Conservation (phyloP, 2,888 invertebrate species). For the Pristionchus japonicus region DNA sequence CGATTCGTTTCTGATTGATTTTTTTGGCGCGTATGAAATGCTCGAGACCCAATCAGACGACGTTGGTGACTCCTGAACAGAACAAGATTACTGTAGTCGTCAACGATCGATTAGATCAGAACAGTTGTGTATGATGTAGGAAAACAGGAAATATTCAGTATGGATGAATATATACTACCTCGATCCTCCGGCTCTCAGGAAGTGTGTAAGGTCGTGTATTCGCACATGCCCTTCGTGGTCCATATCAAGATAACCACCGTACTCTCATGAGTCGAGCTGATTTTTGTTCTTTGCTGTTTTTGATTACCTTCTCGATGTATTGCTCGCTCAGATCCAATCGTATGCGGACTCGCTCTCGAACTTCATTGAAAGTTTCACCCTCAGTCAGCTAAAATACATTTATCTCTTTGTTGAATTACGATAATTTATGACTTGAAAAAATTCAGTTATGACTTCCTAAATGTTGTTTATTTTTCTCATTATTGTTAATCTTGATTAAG, state of each 20-base stretch:
- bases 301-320: slow-evolving; percentile 88
- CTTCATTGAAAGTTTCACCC: slow-evolving; percentile 86
- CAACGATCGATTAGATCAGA: too few relatives aligned
- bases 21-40: slow-evolving; percentile 97
- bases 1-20: slow-evolving; percentile 94
- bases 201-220: slow-evolving; percentile 48
- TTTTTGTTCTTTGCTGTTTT: background rate
- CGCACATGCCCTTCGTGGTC: slow-evolving; percentile 50
- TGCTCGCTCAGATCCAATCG: slow-evolving; percentile 93
- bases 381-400: slow-evolving; percentile 78
- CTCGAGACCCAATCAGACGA: slow-evolving; percentile 87
- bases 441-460: too few relatives aligned
- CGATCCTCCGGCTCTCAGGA: background rate
- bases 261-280: slow-evolving; percentile 76
- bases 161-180: background rate
- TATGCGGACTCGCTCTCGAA: slow-evolving; percentile 87
- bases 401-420: slow-evolving; percentile 80
- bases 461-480: too few relatives aligned
- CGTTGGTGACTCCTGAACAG: background rate
- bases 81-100: background rate
- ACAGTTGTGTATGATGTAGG: too few relatives aligned
- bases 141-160: too few relatives aligned
- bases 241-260: slow-evolving; percentile 76
- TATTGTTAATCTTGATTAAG: too few relatives aligned
- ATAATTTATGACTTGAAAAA: background rate